Percentiles rank a stretch among this genome's conserved stretches.
These are phyloP conservation scores for Falco berigora DNA, from an alignment of 2,797 vertebrate genomes.

Conservation along the genomic window DNA sequence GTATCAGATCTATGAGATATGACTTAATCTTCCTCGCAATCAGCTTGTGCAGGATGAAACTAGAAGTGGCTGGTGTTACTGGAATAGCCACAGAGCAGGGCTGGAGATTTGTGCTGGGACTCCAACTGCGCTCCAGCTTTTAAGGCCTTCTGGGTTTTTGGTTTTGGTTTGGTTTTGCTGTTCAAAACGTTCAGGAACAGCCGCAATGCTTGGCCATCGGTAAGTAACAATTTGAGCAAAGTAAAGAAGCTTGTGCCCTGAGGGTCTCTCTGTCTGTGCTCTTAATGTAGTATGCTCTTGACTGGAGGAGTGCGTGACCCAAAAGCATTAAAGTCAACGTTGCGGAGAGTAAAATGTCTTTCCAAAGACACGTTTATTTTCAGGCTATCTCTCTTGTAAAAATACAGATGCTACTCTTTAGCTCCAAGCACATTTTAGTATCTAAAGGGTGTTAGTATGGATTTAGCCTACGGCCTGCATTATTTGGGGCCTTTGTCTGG, in stretches of 20 bases:
- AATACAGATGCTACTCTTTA: background rate
- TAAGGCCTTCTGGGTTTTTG: background rate
- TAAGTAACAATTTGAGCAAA: constrained; percentile 4
- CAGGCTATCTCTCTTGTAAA: background rate
- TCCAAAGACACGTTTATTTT: background rate
- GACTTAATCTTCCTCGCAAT: background rate
- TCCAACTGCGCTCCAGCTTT: background rate
- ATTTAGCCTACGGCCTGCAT: background rate
- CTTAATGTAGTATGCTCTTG: background rate
- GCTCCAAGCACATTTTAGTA: background rate
- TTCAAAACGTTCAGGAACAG: background rate
- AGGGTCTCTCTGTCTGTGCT: background rate
- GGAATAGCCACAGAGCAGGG: background rate
- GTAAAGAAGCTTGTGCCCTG: background rate
- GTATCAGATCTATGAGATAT: background rate
- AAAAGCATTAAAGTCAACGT: background rate
- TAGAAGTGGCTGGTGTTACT: background rate
- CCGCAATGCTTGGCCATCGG: background rate
- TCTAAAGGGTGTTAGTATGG: background rate
- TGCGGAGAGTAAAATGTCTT: background rate
- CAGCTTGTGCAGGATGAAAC: background rate
- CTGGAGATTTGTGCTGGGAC: too few species aligned
- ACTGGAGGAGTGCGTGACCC: background rate
- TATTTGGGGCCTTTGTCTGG: background rate
- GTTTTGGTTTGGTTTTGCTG: background rate